Evolutionary conservation across 2,113 vertebrate genomes (phyloP).

Genomic region (Gopherus evgoodei): DNA sequence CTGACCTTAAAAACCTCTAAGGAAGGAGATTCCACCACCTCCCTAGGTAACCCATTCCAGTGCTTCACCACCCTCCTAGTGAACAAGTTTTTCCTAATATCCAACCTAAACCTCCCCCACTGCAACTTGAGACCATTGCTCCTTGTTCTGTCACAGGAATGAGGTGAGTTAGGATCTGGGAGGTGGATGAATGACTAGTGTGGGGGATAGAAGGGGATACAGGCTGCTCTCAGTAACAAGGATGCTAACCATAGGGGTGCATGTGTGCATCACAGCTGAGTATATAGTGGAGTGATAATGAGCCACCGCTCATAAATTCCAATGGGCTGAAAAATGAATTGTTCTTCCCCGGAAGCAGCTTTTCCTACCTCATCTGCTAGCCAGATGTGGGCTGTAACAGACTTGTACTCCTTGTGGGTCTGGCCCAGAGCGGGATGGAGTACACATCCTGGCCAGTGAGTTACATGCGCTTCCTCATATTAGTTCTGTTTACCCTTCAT

Average conservation of each 20-base stretch:
- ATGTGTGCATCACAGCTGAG: background rate
- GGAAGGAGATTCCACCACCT: too few relatives aligned
- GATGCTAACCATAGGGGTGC: too few relatives aligned
- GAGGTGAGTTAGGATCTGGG: background rate
- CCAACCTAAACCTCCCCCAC: too few relatives aligned
- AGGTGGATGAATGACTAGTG: too few relatives aligned
- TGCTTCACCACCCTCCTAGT: too few relatives aligned
- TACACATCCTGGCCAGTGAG: background rate
- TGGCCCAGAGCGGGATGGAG: background rate
- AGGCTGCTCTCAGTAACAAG: background rate
- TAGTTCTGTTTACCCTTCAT: background rate
- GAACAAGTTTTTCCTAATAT: too few relatives aligned
- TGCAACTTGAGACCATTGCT: too few relatives aligned
- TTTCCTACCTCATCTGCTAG: background rate
- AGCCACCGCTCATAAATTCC: too few relatives aligned
- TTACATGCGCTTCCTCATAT: background rate
- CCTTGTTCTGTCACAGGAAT: background rate
- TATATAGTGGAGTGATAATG: background rate
- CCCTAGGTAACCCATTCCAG: too few relatives aligned
- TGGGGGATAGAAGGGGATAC: too few relatives aligned
- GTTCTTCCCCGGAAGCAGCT: background rate
- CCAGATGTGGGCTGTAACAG: background rate
- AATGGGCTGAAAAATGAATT: background rate
- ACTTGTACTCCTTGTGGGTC: background rate
- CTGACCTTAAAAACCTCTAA: too few relatives aligned